Conservation (phyloP, 2,113 vertebrate genomes). For the Sclerurus mexicanus region DNA sequence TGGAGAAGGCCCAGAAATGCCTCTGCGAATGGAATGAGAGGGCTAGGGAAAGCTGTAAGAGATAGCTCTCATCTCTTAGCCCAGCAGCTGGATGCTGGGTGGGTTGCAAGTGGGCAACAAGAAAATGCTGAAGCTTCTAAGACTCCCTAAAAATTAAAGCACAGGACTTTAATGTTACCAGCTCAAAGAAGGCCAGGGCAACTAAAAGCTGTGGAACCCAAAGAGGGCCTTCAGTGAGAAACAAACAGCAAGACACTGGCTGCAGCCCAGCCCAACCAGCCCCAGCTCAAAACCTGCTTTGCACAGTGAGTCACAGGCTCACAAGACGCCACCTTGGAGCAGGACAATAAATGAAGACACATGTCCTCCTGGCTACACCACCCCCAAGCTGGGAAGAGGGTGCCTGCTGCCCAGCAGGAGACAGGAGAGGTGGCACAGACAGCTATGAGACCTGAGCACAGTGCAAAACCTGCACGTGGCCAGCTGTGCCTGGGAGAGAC, state of each 20-base stretch:
- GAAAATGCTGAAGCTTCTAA: neutral
- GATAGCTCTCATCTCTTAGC: neutral
- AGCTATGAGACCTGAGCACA: neutral
- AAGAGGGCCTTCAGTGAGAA: neutral
- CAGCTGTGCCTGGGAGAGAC: neutral
- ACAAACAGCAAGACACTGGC: neutral
- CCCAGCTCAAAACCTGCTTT: neutral
- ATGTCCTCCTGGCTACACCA: neutral
- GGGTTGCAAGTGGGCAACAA: neutral
- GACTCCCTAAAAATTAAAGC: neutral
- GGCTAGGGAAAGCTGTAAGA: neutral
- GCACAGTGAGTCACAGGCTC: neutral
- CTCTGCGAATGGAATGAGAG: neutral
- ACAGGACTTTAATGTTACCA: neutral
- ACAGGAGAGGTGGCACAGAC: neutral
- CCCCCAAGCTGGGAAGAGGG: neutral
- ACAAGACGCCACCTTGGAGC: neutral
- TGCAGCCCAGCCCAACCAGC: neutral
- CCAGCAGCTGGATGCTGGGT: neutral
- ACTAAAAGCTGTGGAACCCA: neutral
- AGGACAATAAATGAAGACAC: rapidly evolving
- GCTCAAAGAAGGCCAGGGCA: neutral
- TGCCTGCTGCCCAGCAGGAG: neutral
- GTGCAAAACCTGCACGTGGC: neutral
- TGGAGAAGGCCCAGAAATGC: conserved; percentile 8